phyloP scores from a whole-genome alignment of 2,113 vertebrate genomes.

The Pyxicephalus adspersus region DNA sequence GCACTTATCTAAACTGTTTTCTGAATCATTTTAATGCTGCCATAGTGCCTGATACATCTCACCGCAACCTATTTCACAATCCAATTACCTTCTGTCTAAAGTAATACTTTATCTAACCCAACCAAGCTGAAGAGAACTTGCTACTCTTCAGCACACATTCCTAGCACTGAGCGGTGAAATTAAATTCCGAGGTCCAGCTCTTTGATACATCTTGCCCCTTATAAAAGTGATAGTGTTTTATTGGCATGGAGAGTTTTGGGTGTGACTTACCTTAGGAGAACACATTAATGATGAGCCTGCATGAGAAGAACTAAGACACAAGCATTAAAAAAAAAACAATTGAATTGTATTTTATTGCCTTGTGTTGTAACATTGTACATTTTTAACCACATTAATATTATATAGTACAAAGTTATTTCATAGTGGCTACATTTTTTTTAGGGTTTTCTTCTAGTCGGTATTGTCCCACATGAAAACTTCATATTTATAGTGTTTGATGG shows the following conservation, averaged over 20 bases:
- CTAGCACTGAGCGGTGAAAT: conserved; percentile 48
- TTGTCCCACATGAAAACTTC: no score
- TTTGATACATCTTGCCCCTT: conserved; percentile 29
- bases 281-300: background rate
- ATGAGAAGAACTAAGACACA: background rate
- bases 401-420: background rate
- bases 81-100: conserved; percentile 49
- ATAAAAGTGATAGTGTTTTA: background rate
- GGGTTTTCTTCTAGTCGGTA: no score
- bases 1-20: conserved; percentile 43
- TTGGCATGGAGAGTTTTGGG: background rate
- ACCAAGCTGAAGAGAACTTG: conserved; percentile 46
- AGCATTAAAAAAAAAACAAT: no score
- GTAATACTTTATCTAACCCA: conserved; percentile 50
- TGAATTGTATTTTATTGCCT: background rate
- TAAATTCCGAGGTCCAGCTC: conserved; percentile 28
- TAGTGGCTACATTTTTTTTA: no score
- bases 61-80: conserved; percentile 39
- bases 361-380: background rate
- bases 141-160: conserved; percentile 38
- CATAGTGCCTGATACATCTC: conserved; percentile 23
- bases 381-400: background rate
- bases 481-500: no score
- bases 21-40: conserved; percentile 28
- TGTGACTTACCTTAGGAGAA: background rate